phyloP scores from a whole-genome alignment of 1,140 invertebrate species.

The Sitobion miscanthi region DNA sequence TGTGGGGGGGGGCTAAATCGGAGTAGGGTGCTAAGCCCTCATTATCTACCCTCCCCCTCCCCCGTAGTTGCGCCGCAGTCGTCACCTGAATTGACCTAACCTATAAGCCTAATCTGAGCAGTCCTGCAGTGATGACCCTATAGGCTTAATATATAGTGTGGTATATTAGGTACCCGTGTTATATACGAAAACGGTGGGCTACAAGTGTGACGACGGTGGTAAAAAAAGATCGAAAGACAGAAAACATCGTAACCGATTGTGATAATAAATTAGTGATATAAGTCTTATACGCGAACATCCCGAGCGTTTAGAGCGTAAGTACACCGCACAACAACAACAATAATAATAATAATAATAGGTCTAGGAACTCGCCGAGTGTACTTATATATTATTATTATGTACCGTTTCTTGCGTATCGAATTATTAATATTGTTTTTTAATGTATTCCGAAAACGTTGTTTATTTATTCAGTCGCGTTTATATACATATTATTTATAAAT shows the following conservation, averaged over 20 bases:
- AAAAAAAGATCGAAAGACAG: too few species aligned
- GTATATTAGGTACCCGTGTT: too few species aligned
- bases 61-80: too few species aligned
- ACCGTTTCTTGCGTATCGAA: not conserved
- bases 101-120: too few species aligned
- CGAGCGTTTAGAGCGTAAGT: not conserved
- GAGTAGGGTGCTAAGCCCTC: too few species aligned
- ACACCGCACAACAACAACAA: not conserved
- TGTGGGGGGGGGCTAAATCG: too few species aligned
- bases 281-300: not conserved
- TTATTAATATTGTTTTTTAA: conserved; percentile 31
- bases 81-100: too few species aligned
- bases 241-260: not conserved
- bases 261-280: not conserved
- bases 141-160: too few species aligned
- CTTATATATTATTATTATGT: not conserved
- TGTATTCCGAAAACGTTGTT: conserved; percentile 41
- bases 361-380: not conserved
- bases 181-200: too few species aligned
- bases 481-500: not conserved
- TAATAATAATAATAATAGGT: not conserved
- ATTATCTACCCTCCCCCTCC: too few species aligned
- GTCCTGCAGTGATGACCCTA: too few species aligned
- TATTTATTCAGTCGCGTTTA: conserved; percentile 44
- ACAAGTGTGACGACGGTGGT: too few species aligned